phyloP scores from a whole-genome alignment of 2,888 invertebrate genomes.

The Romanomermis culicivorax region DNA sequence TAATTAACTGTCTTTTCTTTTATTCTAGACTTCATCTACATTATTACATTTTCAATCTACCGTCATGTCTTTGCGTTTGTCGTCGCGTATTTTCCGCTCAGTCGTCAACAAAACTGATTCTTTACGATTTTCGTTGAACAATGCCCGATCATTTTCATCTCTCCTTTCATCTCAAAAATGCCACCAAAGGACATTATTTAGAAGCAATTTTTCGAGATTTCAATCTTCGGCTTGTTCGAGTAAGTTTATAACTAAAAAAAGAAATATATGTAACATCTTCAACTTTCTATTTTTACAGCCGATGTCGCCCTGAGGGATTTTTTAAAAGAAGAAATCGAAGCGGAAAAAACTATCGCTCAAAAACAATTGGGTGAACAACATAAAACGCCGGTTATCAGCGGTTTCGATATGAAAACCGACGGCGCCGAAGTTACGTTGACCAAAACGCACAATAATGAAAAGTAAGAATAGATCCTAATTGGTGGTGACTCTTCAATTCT shows the following conservation, averaged over 20 bases:
- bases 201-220: too few relatives aligned
- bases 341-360: constrained; percentile 58
- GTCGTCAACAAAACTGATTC: too few relatives aligned
- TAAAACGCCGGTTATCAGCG: constrained; percentile 46
- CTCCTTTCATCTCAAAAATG: too few relatives aligned
- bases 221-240: not conserved
- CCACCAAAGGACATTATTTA: too few relatives aligned
- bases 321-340: constrained; percentile 71
- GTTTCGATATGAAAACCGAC: constrained; percentile 53
- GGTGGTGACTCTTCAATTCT: not conserved
- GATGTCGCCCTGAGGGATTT: constrained; percentile 50
- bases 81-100: too few relatives aligned
- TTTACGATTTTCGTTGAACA: too few relatives aligned
- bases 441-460: constrained; percentile 40
- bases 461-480: constrained; percentile 24
- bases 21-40: too few relatives aligned
- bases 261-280: too few relatives aligned
- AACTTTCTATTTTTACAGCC: not conserved
- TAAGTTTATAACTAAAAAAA: not conserved
- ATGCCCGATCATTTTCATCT: too few relatives aligned
- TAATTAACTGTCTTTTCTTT: too few relatives aligned
- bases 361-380: constrained; percentile 46
- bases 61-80: too few relatives aligned
- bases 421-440: constrained; percentile 64
- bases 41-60: too few relatives aligned